Evolutionary conservation across 1,140 invertebrate genomes (phyloP), one percentile per base, ranked within the genome.

Genomic region (Bradynema listronoti): DNA sequence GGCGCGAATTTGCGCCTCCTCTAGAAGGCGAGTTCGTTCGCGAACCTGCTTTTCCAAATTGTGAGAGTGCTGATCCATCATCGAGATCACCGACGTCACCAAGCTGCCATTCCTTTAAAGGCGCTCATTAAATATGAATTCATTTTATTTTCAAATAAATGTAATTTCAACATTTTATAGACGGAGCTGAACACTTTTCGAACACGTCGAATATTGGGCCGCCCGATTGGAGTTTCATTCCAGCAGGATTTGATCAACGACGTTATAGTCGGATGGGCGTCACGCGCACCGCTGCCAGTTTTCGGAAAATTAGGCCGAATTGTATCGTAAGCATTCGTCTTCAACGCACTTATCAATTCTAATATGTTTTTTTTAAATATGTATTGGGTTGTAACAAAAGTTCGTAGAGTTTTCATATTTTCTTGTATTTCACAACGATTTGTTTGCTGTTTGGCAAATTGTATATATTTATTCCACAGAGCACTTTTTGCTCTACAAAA

Each of bases 51-150:
- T 52, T 57, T 77, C 74, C 14, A 77, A 50, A 41, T 77, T 78
- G 6, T 64, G 54, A 0, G 74, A 73, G 51, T 77, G 50, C 39
- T 72, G 52, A 41, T 78, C 75, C 71, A 77, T 77, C 74, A 77
- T 77, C 57, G 69, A 73, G 52, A 78, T 74, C 76, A 77, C 75
- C 54, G 75, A 69, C 43, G 75, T 75, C 11, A 77, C 75, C 32
- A 77, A 63, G 16, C 76, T 71, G 49, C 65, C 75, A 54, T 68
- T 70, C 9, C 75, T 73, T 56, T 36, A 59, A n/a, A n/a, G n/a
- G n/a, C n/a, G n/a, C n/a, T n/a, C n/a, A n/a, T n/a, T n/a, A n/a
- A n/a, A 62, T 41, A 19, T 1, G 45, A 25, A 36, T 30, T 34
- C 2, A 4, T 19, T 7, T 65, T 27, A 14, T 16, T 29, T 56